phyloP scores from a whole-genome alignment of 2,797 vertebrate species.

The Falco biarmicus region DNA sequence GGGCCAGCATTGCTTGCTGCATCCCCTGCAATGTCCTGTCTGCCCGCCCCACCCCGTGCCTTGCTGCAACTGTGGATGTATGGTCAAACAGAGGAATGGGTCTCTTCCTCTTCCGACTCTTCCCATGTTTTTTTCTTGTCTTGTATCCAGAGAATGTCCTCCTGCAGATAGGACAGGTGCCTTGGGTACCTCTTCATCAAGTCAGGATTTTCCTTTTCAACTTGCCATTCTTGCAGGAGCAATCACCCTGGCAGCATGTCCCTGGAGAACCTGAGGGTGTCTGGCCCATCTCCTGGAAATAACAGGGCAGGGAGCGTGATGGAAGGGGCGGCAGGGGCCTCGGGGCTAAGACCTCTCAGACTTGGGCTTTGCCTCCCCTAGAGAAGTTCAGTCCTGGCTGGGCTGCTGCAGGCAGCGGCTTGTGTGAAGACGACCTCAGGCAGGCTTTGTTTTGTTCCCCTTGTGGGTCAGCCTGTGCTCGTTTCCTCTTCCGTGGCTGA shows the following conservation, averaged over 20 bases:
- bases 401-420: background rate
- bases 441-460: background rate
- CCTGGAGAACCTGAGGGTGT: background rate
- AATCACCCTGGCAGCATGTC: background rate
- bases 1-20: background rate
- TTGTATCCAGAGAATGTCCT: background rate
- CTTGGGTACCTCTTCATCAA: background rate
- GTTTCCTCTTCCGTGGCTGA: background rate
- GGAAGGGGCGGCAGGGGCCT: background rate
- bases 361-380: background rate
- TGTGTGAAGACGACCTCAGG: rapidly evolving
- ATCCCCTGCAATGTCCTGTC: background rate
- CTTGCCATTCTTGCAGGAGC: background rate
- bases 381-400: background rate
- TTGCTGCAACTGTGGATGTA: background rate
- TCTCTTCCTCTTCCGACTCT: background rate
- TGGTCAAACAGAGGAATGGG: background rate
- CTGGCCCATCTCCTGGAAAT: background rate
- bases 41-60: background rate
- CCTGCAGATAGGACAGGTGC: background rate
- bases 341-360: background rate
- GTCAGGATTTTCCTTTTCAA: background rate
- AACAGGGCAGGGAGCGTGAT: background rate
- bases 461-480: background rate
- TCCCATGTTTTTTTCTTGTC: background rate